Evolutionary conservation across 2,888 invertebrate species (phyloP).

Genomic region (Thereva nobilitata): DNA sequence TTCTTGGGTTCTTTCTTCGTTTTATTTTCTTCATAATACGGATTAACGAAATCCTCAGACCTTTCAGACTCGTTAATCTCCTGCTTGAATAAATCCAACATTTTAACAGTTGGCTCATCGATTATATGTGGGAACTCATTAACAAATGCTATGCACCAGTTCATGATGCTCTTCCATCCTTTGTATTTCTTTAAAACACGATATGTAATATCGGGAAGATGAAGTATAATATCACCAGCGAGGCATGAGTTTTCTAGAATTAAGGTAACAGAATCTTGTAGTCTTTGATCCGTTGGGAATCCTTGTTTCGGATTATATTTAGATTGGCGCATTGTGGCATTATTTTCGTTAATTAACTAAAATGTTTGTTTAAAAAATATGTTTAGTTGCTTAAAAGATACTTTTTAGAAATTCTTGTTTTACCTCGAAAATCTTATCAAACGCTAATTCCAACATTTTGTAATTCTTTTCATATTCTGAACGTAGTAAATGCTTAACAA

Average conservation of each 20-base stretch:
- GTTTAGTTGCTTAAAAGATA: neutral
- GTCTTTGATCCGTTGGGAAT: constrained; percentile 40
- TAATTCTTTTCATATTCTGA: constrained; percentile 45
- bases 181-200: constrained; percentile 40
- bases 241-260: constrained; percentile 31
- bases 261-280: neutral
- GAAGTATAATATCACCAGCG: constrained; percentile 44
- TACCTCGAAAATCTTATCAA: constrained; percentile 45
- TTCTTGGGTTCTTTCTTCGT: neutral
- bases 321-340: constrained; percentile 40
- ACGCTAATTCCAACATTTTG: constrained; percentile 44
- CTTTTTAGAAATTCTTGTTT: neutral
- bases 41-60: constrained; percentile 40
- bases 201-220: constrained; percentile 46
- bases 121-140: constrained; percentile 42
- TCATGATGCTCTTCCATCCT: constrained; percentile 43
- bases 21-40: constrained; percentile 15
- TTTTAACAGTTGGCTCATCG: constrained; percentile 42
- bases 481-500: constrained; percentile 43
- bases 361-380: neutral
- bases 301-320: constrained; percentile 40
- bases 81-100: constrained; percentile 44
- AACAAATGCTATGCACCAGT: constrained; percentile 45
- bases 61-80: constrained; percentile 45
- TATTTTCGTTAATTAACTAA: constrained; percentile 44